Evolutionary conservation across 2,113 vertebrate species (phyloP), one percentile per base, ranked within the genome.

Genomic region (Calyptommatus sinebrachiatus): DNA sequence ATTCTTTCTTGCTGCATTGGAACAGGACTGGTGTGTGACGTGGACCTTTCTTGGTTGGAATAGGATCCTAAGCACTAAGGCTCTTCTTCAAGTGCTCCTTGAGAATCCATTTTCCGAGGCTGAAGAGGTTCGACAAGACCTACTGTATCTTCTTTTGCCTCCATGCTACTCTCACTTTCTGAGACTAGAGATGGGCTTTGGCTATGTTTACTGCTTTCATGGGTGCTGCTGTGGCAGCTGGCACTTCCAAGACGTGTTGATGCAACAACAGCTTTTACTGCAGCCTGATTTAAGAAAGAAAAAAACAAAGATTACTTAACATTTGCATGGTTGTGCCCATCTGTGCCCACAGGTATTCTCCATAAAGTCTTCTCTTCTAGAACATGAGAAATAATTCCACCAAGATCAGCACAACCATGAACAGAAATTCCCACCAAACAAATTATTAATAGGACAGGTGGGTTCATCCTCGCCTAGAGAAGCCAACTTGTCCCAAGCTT

Each of bases 251-350:
- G 87, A 8, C 96, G 94, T 1, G 96, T 94, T 9, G 96, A 97
- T 22, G 97, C 97, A 86, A 97, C 97, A 76, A 97, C 96, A 1
- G 96, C 97, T 92, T 97, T 97, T 73, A 97, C 96, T 1, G 96
- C 96, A 26, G 96, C 97, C 97, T 97, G 88, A 22, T 46, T 41
- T 77, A 66, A 81, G 73, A 83, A 29, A 84, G 71, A 73, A 66
- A 71, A 68, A 71, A 71, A 73, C 67, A 88, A 72, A 29, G 26
- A 60, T 68, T 74, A 18, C 41, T 50, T 29, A 8, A 18, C 66
- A 60, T 12, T 16, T 62, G 1, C 45, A 7, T 26, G 20, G 62
- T 20, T 61, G 35, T 46, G 67, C 20, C 45, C 41, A 61, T 46
- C 22, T 60, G 65, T 57, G 72, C 11, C 29, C 22, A 61, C 9